A percentile compares a stretch with the other conserved stretches of the same genome.
These are phyloP conservation scores for Apotomis capreana DNA, from an alignment of 2,888 invertebrate genomes.

Conservation along the genomic window DNA sequence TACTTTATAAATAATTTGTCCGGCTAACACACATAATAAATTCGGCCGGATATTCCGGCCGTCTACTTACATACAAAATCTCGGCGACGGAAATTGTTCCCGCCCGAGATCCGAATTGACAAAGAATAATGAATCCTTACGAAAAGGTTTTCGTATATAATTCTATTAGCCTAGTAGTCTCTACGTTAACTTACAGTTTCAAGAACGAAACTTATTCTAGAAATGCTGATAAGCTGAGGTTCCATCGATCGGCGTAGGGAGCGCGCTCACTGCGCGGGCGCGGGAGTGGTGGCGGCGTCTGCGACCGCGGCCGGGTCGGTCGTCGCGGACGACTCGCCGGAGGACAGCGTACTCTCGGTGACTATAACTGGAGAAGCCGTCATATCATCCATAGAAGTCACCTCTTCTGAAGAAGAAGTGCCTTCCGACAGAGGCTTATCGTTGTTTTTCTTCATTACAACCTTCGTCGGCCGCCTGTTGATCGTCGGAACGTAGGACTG, in stretches of 20 bases:
- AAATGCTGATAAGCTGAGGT: constrained; percentile 78
- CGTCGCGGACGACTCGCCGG: constrained; percentile 34
- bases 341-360: constrained; percentile 48
- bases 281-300: constrained; percentile 44
- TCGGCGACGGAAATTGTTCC: constrained; percentile 46
- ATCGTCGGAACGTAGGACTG: constrained; percentile 73
- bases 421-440: constrained; percentile 48
- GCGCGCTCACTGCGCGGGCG: constrained; percentile 54
- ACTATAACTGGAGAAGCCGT: constrained; percentile 48
- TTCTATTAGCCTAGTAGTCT: constrained; percentile 73
- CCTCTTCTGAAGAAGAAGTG: constrained; percentile 13
- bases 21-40: constrained; percentile 71
- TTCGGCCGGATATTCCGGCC: constrained; percentile 60
- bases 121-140: constrained; percentile 54
- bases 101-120: constrained; percentile 59
- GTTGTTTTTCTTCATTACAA: constrained; percentile 65
- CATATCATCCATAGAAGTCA: constrained; percentile 33
- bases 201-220: constrained; percentile 76
- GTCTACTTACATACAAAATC: constrained; percentile 61
- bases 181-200: constrained; percentile 78
- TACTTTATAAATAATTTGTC: constrained; percentile 79
- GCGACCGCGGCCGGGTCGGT: constrained; percentile 44
- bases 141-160: constrained; percentile 53
- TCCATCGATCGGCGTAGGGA: constrained; percentile 53
- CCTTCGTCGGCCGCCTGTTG: constrained; percentile 71